phyloP scores from a whole-genome alignment of 2,888 invertebrate genomes.

The Rhogogaster chlorosoma region DNA sequence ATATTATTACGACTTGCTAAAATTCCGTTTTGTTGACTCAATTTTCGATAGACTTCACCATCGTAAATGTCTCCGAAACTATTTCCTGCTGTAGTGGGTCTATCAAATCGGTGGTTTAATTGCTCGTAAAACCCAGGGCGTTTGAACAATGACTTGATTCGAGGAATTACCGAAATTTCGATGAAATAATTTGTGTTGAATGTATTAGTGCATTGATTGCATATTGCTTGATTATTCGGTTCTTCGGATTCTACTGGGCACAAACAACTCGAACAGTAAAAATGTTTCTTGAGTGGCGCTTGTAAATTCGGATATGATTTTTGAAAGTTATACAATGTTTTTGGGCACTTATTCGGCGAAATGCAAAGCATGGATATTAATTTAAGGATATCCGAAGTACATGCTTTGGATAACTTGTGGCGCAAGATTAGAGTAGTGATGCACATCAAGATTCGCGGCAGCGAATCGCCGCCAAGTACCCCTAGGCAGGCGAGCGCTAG shows the following conservation, averaged over 20 bases:
- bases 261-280: conserved; percentile 18
- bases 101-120: conserved; percentile 15
- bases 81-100: neutral
- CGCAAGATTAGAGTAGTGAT: conserved; percentile 7
- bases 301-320: neutral
- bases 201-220: conserved; percentile 20
- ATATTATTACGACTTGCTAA: conserved; percentile 52
- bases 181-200: neutral
- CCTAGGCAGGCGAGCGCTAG: too few relatives aligned
- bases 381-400: conserved; percentile 23
- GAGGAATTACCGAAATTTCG: conserved; percentile 7
- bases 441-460: too few relatives aligned
- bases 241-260: conserved; percentile 9
- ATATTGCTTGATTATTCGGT: neutral
- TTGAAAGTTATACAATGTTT: conserved; percentile 6
- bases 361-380: conserved; percentile 10
- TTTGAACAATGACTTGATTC: conserved; percentile 17
- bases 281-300: conserved; percentile 12
- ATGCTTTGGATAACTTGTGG: conserved; percentile 28
- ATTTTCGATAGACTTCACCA: conserved; percentile 44
- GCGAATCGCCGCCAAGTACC: too few relatives aligned
- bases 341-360: conserved; percentile 13
- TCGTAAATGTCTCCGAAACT: conserved; percentile 49
- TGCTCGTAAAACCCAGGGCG: conserved; percentile 17
- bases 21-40: neutral